Evolutionary conservation across 2,113 vertebrate species (phyloP), one percentile per base, ranked within the genome.

Genomic region (Bucco capensis): DNA sequence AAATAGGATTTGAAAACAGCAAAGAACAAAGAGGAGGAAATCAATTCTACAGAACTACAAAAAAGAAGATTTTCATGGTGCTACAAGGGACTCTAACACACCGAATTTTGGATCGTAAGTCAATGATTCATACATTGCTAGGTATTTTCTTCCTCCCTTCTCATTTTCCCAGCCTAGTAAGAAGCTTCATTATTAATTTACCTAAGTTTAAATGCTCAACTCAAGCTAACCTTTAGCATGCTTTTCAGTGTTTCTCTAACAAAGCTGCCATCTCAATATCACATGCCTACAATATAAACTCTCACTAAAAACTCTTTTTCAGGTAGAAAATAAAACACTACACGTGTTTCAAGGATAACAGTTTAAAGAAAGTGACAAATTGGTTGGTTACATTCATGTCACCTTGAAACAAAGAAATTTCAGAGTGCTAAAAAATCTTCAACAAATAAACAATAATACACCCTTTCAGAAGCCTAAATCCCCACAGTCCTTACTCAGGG

Each of bases 141-240:
- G 19, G 19, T 70, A 54, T 47, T 62, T 83, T 89, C 83, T 87
- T 44, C n/a, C 57, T 87, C 83, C 67, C 44, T 86, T 94, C 56
- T 56, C 31, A 67, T 83, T 80, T 54, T 88, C 51, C 38, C 38
- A 83, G 44, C 17, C 35, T 6, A 10, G 40, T 51, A 83, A 88
- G 40, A 85, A 74, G 40, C 16, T 94, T 92, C 72, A 83, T 94
- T 80, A 90, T 75, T 86, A 91, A 93, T 94, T 91, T 90, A 90
- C 65, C 22, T 44, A 33, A 81, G 38, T 83, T 21, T 40, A 38
- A 94, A 83, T 40, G 69, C 49, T 64, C 64, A 91, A 10, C 51
- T 74, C 18, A 70, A 83, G 54, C 33, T 54, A 69, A 85, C 42
- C 76, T 87, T 89, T 74, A 70, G 60, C 56, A 89, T 2, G 25